Base-by-base conservation (phyloP, 2,888 invertebrate species). In the Falcaria lacertinaria region DNA sequence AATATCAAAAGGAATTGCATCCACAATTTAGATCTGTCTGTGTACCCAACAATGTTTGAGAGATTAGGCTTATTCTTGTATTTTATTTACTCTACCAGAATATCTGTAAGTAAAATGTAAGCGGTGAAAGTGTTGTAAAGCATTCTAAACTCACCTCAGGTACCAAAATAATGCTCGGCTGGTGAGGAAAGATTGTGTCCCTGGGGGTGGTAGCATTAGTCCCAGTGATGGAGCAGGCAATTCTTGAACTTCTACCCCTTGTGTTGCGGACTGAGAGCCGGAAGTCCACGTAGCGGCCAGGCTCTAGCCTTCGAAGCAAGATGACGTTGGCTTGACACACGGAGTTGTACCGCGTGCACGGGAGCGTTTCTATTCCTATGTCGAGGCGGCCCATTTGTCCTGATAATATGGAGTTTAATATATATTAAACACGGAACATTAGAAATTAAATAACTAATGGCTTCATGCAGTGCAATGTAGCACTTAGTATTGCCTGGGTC, bases 251-350 rank as follows among this genome's bases (percentile, higher is more conserved):
- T 59, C 94, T 93, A 15, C 96, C 96, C 67, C 93, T 92, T 49
- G 95, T 94, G 86, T 96, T 96, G 60, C 92, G 90, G 43, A 93
- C 94, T 13, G 92, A 91, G 48, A 92, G 89, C 51, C 93, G 91
- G 81, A 96, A 96, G 88, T 96, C 96, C 80, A 96, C 95, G 65
- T 94, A 94, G 48, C 96, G 92, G n/a, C 95, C 95, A 0, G 94
- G 92, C 75, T 95, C 94, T 61, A 97, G 84, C 50, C 94, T 90
- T 61, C 94, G 91, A 54, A 93, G 92, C 52, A 97, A 89, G 54
- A 96, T 91, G 59, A 97, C 94, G 80, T 97, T 96, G 44, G 96
- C 96, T 80, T 96, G 96, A 82, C 97, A 97, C 63, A 96, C 94
- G 41, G 95, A 95, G 88, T 96, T 95, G 86, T 95, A 95, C 56